Percentiles rank a stretch among this genome's conserved stretches.
phyloP scores from a whole-genome alignment of 1,140 invertebrate genomes.

The Campoletis sonorensis region DNA sequence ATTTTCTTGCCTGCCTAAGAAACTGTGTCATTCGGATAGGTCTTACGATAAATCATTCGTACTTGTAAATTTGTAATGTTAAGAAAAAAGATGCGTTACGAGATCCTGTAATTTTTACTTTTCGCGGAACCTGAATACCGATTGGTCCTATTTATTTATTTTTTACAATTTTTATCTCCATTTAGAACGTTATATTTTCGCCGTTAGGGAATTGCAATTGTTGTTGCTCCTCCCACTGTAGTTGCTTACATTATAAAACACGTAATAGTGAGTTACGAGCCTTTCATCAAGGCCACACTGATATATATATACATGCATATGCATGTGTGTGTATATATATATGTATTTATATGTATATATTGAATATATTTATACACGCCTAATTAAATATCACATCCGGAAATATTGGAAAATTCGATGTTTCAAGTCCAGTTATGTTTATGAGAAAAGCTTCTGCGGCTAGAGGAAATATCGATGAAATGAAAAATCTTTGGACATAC shows the following conservation, averaged over 20 bases:
- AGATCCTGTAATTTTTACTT: too few relatives aligned
- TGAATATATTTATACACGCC: not conserved
- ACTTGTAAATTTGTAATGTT: too few relatives aligned
- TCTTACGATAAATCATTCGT: too few relatives aligned
- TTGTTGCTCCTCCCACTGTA: slow-evolving; percentile 30
- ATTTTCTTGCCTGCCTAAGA: too few relatives aligned
- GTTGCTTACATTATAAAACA: slow-evolving; percentile 24
- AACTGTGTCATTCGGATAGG: too few relatives aligned
- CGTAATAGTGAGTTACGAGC: slow-evolving; percentile 41
- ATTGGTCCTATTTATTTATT: not conserved
- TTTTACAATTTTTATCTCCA: not conserved
- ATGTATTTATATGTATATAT: not conserved
- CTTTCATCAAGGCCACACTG: slow-evolving; percentile 27
- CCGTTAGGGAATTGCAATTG: not conserved
- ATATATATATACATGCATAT: not conserved
- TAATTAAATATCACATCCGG: not conserved
- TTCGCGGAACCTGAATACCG: not conserved
- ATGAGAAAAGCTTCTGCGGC: too few relatives aligned
- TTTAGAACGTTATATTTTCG: too few relatives aligned
- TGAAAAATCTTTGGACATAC: slow-evolving; percentile 15
- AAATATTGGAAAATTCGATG: not conserved
- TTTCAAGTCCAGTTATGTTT: too few relatives aligned
- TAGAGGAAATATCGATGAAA: not conserved
- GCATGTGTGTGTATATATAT: not conserved
- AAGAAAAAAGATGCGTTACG: too few relatives aligned